A percentile compares a stretch with the other conserved stretches of the same genome.
These are phyloP conservation scores for Rafetus swinhoei DNA, from an alignment of 2,113 vertebrate genomes.

Conservation along the genomic window DNA sequence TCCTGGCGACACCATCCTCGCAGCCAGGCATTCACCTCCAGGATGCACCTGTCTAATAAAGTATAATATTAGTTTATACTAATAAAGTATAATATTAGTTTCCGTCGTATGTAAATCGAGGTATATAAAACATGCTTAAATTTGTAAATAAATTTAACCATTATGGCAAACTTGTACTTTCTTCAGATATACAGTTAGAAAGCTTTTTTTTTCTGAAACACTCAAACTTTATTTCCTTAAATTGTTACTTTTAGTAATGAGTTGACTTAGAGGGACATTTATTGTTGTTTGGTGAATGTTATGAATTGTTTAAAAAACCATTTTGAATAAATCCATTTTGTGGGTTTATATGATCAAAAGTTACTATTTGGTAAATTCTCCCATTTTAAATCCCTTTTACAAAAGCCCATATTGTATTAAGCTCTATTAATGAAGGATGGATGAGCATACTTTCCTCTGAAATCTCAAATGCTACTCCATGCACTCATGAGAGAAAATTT, in stretches of 20 bases:
- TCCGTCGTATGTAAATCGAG: constrained; percentile 64
- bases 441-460: neutral
- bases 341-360: neutral
- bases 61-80: too few relatives aligned
- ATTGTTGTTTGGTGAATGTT: neutral
- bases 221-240: neutral
- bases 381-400: neutral
- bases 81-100: constrained; percentile 47
- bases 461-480: accelerated
- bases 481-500: neutral
- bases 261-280: neutral
- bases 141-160: constrained; percentile 73
- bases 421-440: neutral
- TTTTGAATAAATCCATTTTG: neutral
- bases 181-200: constrained; percentile 7
- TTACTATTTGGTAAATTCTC: neutral
- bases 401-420: neutral
- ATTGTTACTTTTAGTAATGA: neutral
- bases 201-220: constrained; percentile 1
- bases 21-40: too few relatives aligned
- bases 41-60: too few relatives aligned
- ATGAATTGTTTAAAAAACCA: neutral
- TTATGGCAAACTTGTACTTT: constrained; percentile 4
- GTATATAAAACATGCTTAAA: constrained; percentile 64
- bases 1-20: too few relatives aligned